Evolutionary conservation across 2,888 invertebrate species (phyloP).

Genomic region (Arenicola marina): DNA sequence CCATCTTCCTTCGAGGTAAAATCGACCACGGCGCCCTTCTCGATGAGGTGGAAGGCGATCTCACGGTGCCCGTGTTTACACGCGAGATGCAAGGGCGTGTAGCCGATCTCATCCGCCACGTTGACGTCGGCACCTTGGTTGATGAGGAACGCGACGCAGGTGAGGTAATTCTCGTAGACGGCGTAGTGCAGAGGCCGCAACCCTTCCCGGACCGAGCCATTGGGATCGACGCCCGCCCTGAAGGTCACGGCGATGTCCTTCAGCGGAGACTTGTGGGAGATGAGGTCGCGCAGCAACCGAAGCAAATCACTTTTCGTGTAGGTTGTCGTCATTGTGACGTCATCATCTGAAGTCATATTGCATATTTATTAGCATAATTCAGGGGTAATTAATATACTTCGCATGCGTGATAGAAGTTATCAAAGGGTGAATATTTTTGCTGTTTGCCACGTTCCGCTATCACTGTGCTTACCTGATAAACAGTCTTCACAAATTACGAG

Average conservation of each 20-base stretch:
- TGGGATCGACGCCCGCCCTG: constrained; percentile 72
- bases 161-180: constrained; percentile 78
- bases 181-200: constrained; percentile 89
- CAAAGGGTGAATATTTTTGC: no score
- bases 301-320: constrained; percentile 64
- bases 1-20: constrained; percentile 60
- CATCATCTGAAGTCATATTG: no score
- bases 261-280: constrained; percentile 83
- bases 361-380: no score
- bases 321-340: background rate
- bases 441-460: no score
- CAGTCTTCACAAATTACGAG: no score
- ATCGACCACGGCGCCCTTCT: constrained; percentile 80
- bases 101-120: constrained; percentile 80
- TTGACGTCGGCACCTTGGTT: constrained; percentile 68
- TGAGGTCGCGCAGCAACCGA: constrained; percentile 85
- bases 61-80: constrained; percentile 77
- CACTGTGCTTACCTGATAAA: no score
- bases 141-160: constrained; percentile 79
- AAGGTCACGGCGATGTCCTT: constrained; percentile 75
- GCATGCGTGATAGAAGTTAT: no score
- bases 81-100: constrained; percentile 87
- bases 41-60: constrained; percentile 66
- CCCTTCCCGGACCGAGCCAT: constrained; percentile 82
- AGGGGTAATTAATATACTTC: no score